These are phyloP conservation scores for Malurus cyaneus DNA, from an alignment of 2,113 vertebrate genomes.

Conservation along the genomic window DNA sequence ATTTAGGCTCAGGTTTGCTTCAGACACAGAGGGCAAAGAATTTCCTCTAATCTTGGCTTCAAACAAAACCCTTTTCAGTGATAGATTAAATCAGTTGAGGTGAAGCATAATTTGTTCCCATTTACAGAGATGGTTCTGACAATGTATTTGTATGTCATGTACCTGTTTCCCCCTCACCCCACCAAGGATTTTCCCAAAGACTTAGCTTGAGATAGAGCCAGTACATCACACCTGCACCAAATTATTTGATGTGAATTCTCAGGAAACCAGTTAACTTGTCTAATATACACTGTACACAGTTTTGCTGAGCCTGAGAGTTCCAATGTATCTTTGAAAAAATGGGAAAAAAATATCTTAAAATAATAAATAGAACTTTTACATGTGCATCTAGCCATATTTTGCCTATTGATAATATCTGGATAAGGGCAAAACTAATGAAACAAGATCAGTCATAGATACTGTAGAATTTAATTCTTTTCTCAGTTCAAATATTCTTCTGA, in stretches of 20 bases:
- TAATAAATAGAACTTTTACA: background rate
- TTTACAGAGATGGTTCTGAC: background rate
- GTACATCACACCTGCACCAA: background rate
- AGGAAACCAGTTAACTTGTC: background rate
- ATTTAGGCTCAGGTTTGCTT: background rate
- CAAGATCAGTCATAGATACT: background rate
- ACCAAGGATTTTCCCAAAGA: background rate
- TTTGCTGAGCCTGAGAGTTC: background rate
- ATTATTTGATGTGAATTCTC: background rate
- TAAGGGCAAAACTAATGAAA: background rate
- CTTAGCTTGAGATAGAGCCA: background rate
- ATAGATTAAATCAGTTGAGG: background rate
- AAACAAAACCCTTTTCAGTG: background rate
- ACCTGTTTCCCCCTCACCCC: background rate
- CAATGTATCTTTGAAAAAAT: background rate
- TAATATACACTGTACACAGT: fast-evolving
- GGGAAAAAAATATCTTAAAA: background rate
- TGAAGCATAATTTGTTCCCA: background rate
- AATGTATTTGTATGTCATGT: background rate
- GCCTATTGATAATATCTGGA: background rate
- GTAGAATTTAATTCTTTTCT: background rate
- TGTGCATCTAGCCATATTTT: background rate
- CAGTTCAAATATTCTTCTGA: background rate
- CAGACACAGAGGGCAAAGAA: background rate
- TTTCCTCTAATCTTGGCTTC: background rate